These are phyloP conservation scores for Xyliphius kryptos DNA, from an alignment of 2,113 vertebrate genomes.

Conservation along the genomic window DNA sequence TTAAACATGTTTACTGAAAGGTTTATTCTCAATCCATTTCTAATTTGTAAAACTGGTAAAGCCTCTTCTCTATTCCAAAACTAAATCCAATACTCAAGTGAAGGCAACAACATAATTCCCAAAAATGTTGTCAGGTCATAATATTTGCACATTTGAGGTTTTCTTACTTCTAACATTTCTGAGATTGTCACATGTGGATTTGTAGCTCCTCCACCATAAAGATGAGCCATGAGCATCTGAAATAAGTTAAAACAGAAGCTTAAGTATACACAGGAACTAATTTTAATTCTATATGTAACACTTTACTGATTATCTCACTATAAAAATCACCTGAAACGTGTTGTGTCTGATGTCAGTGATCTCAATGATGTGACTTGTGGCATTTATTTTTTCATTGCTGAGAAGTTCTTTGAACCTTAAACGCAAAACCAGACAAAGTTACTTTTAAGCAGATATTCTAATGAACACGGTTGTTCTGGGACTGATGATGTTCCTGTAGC, in stretches of 20 bases:
- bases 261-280: neutral
- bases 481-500: constrained; percentile 3
- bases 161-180: constrained; percentile 79
- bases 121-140: neutral
- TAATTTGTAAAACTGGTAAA: too few species aligned
- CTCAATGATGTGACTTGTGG: constrained; percentile 70
- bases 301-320: neutral
- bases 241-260: neutral
- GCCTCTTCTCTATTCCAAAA: too few species aligned
- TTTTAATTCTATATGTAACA: neutral
- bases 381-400: constrained; percentile 63
- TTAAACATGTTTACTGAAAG: too few species aligned
- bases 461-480: neutral
- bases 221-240: constrained; percentile 88
- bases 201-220: constrained; percentile 86
- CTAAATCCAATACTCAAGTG: neutral
- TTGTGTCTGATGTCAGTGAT: constrained; percentile 81
- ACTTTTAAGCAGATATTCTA: neutral
- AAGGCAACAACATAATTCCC: neutral
- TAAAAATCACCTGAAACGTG: constrained; percentile 75
- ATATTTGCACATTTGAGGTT: neutral
- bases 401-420: constrained; percentile 80
- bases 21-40: too few species aligned
- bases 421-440: neutral
- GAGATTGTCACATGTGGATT: constrained; percentile 66